These are phyloP conservation scores for Hiodon alosoides DNA, from an alignment of 2,113 vertebrate species.

Conservation along the genomic window DNA sequence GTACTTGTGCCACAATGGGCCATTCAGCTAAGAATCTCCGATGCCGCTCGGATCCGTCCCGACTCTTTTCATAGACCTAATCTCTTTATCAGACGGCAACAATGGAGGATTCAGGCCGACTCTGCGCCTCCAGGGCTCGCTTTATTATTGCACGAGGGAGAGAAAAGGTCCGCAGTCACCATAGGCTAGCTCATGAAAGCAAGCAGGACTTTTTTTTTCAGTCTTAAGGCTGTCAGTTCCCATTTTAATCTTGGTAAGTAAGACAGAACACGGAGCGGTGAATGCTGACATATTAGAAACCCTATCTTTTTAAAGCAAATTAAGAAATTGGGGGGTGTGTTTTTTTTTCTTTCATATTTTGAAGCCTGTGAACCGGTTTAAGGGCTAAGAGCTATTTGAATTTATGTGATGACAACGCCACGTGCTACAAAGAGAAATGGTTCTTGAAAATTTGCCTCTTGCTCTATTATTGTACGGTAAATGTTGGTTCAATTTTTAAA, in stretches of 20 bases:
- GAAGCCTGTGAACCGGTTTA: too few relatives aligned
- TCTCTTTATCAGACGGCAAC: conserved; percentile 82
- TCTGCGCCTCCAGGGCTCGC: conserved; percentile 57
- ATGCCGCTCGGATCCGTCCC: conserved; percentile 77
- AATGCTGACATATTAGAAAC: not conserved
- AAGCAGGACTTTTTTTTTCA: conserved; percentile 38
- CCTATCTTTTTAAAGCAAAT: too few relatives aligned
- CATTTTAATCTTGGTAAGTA: conserved; percentile 38
- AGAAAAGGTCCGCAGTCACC: conserved; percentile 62
- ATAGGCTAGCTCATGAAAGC: conserved; percentile 37
- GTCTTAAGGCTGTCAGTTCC: conserved; percentile 51
- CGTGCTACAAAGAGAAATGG: conserved; percentile 10
- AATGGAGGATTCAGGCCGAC: conserved; percentile 78
- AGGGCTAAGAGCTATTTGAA: too few relatives aligned
- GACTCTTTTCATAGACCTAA: conserved; percentile 77
- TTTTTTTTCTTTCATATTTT: too few relatives aligned
- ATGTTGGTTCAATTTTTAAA: conserved; percentile 30
- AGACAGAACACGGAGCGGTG: conserved; percentile 15
- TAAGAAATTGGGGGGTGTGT: too few relatives aligned
- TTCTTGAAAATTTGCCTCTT: conserved; percentile 18
- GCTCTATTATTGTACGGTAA: conserved; percentile 20
- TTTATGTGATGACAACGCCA: too few relatives aligned
- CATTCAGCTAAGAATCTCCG: conserved; percentile 77
- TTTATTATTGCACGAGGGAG: conserved; percentile 54
- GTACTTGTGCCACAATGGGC: conserved; percentile 80